phyloP scores from a whole-genome alignment of 2,113 vertebrate genomes.

The Australoheros scitulus region DNA sequence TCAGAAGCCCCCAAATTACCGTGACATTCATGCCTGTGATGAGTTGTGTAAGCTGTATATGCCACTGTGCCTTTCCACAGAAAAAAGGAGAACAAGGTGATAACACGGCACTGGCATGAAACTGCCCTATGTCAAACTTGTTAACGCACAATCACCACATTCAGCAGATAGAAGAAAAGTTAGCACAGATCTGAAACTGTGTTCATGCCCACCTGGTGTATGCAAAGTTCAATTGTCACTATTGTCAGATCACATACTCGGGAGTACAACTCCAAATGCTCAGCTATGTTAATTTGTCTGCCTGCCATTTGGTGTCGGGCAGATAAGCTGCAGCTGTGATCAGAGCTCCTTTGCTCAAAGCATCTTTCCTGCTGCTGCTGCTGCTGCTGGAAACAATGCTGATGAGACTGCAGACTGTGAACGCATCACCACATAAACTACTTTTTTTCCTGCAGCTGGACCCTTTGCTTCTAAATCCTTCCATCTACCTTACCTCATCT shows the following conservation, averaged over 20 bases:
- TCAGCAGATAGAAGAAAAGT: neutral
- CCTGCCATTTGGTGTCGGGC: neutral
- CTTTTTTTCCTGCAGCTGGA: neutral
- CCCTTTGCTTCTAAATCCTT: neutral
- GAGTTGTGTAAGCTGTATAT: neutral
- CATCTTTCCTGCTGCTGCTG: neutral
- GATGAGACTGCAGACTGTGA: neutral
- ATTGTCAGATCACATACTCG: constrained; percentile 1
- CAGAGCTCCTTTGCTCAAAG: neutral
- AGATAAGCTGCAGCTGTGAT: neutral
- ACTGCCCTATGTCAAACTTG: neutral
- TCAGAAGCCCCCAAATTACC: neutral
- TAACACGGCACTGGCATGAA: neutral
- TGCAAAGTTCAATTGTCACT: neutral
- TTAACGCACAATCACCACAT: neutral
- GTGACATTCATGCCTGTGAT: neutral
- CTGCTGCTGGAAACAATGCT: constrained; percentile 9
- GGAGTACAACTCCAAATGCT: neutral
- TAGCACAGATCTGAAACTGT: neutral
- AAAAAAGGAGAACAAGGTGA: neutral
- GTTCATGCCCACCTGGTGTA: neutral
- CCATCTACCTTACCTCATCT: neutral
- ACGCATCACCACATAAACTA: neutral
- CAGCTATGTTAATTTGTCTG: neutral
- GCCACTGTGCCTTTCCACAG: neutral